A percentile compares a stretch with the other conserved stretches of the same genome.
Evolutionary conservation across 1,140 invertebrate species (phyloP).

Genomic region (Schlechtendalia chinensis): DNA sequence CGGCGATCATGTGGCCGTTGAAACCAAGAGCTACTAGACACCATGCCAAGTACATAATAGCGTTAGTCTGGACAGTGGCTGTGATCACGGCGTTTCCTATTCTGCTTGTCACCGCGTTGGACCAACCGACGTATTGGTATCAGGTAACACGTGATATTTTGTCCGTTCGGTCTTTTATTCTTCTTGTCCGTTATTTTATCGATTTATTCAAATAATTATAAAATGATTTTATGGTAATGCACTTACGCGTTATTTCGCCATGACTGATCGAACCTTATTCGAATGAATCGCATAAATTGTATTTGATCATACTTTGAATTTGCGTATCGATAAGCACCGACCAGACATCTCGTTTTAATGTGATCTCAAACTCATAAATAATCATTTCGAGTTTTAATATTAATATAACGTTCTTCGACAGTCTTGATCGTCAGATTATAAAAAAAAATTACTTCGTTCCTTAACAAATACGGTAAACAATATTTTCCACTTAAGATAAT

Average conservation of each 20-base stretch:
- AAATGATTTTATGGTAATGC: too few relatives aligned
- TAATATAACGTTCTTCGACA: not conserved
- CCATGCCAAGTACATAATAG: slow-evolving; percentile 71
- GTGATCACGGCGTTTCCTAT: slow-evolving; percentile 78
- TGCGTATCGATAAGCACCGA: too few relatives aligned
- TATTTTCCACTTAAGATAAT: not conserved
- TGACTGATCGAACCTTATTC: too few relatives aligned
- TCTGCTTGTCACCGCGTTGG: slow-evolving; percentile 66
- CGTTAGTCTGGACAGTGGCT: slow-evolving; percentile 75
- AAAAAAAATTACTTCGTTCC: not conserved
- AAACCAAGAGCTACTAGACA: slow-evolving; percentile 73
- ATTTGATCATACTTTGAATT: too few relatives aligned
- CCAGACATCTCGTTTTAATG: too few relatives aligned
- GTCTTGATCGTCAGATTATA: not conserved
- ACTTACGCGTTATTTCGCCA: too few relatives aligned
- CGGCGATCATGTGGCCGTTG: slow-evolving; percentile 85
- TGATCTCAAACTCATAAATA: not conserved
- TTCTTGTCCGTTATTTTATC: too few relatives aligned
- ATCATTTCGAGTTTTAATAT: not conserved
- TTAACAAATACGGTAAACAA: not conserved
- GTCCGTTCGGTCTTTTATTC: too few relatives aligned
- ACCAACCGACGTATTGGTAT: slow-evolving; percentile 63
- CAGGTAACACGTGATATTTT: not conserved
- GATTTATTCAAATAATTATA: too few relatives aligned
- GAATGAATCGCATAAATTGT: too few relatives aligned